These are phyloP conservation scores for Rhinichthys klamathensis DNA, from an alignment of 2,113 vertebrate genomes.

Conservation along the genomic window DNA sequence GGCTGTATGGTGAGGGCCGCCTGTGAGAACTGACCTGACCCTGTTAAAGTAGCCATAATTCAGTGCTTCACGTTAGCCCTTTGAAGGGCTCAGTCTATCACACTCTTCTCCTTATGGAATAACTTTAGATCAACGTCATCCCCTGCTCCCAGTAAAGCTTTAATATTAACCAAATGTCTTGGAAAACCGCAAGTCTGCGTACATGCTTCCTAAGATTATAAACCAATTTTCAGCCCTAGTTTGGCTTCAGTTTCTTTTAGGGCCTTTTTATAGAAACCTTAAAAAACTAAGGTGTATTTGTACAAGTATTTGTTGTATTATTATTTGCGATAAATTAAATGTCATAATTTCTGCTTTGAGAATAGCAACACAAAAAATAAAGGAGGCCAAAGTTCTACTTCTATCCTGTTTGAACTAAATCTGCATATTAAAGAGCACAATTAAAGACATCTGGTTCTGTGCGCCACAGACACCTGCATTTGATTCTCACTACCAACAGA, in stretches of 20 bases:
- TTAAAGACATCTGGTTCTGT: conserved; percentile 66
- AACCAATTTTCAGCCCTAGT: conserved; percentile 1
- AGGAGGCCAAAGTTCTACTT: neutral
- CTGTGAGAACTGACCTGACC: conserved; percentile 17
- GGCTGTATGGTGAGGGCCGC: neutral
- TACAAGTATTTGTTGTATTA: neutral
- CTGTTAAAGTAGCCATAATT: conserved; percentile 8
- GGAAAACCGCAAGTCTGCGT: neutral
- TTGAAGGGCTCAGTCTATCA: neutral
- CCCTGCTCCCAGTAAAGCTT: neutral
- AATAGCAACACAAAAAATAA: neutral
- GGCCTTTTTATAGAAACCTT: neutral
- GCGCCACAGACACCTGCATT: conserved; percentile 45
- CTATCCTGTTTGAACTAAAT: conserved; percentile 46
- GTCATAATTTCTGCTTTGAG: neutral
- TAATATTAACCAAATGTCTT: conserved; percentile 45
- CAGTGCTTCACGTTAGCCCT: conserved; percentile 39
- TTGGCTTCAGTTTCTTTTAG: neutral
- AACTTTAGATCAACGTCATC: conserved; percentile 36
- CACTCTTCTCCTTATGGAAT: conserved; percentile 37
- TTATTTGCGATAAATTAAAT: neutral
- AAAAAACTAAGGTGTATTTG: neutral
- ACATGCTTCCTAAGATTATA: conserved; percentile 22
- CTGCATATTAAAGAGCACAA: conserved; percentile 58
- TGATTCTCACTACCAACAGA: conserved; percentile 32